A percentile compares a stretch with the other conserved stretches of the same genome.
phyloP scores from a whole-genome alignment of 2,888 invertebrate species.

The Clivina fossor region DNA sequence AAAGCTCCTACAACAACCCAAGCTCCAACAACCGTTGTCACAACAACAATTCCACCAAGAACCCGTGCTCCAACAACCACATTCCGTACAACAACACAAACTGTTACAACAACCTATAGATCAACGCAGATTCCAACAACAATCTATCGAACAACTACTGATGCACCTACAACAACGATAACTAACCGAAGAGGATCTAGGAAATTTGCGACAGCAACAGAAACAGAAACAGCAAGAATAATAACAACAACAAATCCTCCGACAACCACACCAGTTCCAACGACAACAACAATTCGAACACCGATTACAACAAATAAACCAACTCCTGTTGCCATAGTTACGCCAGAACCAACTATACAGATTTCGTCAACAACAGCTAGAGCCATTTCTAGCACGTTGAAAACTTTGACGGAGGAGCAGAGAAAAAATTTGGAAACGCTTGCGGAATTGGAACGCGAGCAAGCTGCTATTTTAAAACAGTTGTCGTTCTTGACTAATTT shows the following conservation, averaged over 20 bases:
- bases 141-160: constrained; percentile 43
- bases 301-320: no score
- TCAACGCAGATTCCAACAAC: constrained; percentile 15
- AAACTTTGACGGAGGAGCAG: constrained; percentile 48
- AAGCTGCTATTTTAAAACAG: constrained; percentile 50
- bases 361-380: constrained; percentile 25
- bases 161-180: constrained; percentile 50
- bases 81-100: constrained; percentile 14
- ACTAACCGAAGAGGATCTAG: constrained; percentile 33
- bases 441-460: constrained; percentile 50
- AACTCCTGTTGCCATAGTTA: constrained; percentile 19
- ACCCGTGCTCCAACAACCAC: constrained; percentile 24
- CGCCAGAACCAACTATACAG: constrained; percentile 17
- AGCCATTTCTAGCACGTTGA: constrained; percentile 27
- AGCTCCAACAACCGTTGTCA: constrained; percentile 43
- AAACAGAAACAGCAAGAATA: constrained; percentile 44
- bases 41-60: constrained; percentile 33
- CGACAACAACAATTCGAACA: constrained; percentile 36
- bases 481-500: constrained; percentile 50
- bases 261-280: constrained; percentile 29
- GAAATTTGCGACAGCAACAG: constrained; percentile 22
- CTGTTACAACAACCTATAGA: constrained; percentile 10
- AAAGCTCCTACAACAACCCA: constrained; percentile 39
- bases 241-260: constrained; percentile 46
- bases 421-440: constrained; percentile 49